Base-by-base conservation (phyloP, 2,113 vertebrate genomes). In the Nothocercus nigrocapillus region DNA sequence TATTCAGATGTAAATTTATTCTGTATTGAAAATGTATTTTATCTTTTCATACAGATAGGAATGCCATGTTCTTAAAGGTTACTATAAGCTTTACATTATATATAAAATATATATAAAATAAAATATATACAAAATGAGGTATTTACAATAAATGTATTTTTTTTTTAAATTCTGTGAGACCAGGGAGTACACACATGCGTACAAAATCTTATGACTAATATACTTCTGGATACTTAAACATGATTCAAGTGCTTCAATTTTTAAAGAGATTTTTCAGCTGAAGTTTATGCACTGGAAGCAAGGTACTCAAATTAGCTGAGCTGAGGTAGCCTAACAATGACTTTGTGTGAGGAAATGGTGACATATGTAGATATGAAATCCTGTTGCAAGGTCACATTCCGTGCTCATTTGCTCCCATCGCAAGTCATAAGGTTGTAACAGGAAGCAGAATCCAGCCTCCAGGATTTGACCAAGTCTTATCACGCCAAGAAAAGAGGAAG, bases 271-370 rank as follows among this genome's bases (percentile, higher is more conserved):
- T 76, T 82, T 83, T 91, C 8, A 11, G 8, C 13, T 58, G n/a
- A 7, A 44, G 16, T 45, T 89, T 44, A 24, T 74, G 8, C 16
- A 28, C 49, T 63, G 6, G 56, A 59, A 73, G 61, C 5, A 21
- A 69, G 28, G 40, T 73, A 38, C 16, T 59, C 27, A 76, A 76
- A 73, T 3, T 27, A 79, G 42, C 25, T 0, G 3, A 34, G 5
- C 1, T 64, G 42, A 15, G 8, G 11, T 62, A 32, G 11, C 20
- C 32, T 85, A 38, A 53, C 34, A 73, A 15, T 13, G 38, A 5
- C 3, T 11, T 32, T n/a, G 13, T 7, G 24, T 19, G 8, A 0
- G 0, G 12, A n/a, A 58, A 8, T 59, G 25, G 32, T 67, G 36
- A 27, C 58, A 21, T 54, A 9, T 51, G 51, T 81, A 89, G 45